phyloP scores from a whole-genome alignment of 2,888 invertebrate species.

The Drosophila merina region DNA sequence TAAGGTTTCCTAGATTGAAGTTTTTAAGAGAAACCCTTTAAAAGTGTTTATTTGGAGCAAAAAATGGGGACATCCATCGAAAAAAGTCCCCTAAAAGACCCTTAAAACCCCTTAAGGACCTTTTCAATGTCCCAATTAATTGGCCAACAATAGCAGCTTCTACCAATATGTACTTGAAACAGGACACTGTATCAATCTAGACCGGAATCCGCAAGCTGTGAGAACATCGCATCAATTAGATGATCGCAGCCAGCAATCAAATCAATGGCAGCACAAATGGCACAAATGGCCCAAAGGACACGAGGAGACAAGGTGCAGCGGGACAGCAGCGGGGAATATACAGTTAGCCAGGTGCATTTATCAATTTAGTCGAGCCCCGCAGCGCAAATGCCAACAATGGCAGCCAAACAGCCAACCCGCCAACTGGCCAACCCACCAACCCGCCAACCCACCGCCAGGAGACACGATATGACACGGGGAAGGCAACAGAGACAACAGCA shows the following conservation, averaged over 20 bases:
- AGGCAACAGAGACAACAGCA: constrained; percentile 25
- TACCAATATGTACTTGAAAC: neutral
- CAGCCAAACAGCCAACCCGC: neutral
- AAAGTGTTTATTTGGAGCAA: too few relatives aligned
- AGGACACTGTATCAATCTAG: neutral
- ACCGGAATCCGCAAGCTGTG: constrained; percentile 8
- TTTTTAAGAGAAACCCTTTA: too few relatives aligned
- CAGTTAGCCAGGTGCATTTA: constrained; percentile 62
- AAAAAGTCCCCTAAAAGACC: too few relatives aligned
- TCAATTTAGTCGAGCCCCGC: constrained; percentile 70
- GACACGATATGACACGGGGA: constrained; percentile 63
- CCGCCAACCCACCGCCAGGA: constrained; percentile 12
- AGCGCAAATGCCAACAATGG: constrained; percentile 64
- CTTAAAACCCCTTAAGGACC: too few relatives aligned
- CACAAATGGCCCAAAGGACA: constrained; percentile 24
- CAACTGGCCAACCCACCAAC: too few relatives aligned
- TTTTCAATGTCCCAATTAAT: constrained; percentile 15
- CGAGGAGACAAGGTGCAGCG: neutral
- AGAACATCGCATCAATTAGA: constrained; percentile 37
- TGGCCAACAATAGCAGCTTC: constrained; percentile 1
- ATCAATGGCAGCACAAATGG: constrained; percentile 38
- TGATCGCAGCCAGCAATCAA: constrained; percentile 38
- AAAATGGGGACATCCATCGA: too few relatives aligned
- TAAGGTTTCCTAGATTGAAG: too few relatives aligned
- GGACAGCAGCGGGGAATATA: neutral